Evolutionary conservation across 1,140 invertebrate species (phyloP), one percentile per base, ranked within the genome.

Genomic region (Mycetomoellerius zeteki): DNA sequence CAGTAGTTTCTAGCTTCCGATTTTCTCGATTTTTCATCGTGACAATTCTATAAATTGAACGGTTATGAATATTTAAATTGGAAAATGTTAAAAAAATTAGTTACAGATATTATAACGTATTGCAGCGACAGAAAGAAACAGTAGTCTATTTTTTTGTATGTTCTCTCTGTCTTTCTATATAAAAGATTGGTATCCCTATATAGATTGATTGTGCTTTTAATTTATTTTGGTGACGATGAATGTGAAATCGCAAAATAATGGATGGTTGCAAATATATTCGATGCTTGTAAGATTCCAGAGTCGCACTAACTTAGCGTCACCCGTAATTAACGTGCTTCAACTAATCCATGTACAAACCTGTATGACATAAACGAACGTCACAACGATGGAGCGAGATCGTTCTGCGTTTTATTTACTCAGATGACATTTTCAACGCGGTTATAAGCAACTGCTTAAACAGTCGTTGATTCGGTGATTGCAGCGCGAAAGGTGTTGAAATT

Each of bases 391-490:
- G 27, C 12, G 43, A 52, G 52, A 77, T 89, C 86, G 33, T 10
- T 62, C 43, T 50, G 27, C 14, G 65, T 54, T 73, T n/a, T 93
- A 88, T 94, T 94, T 94, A 85, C 84, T 90, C 92, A 94, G 92
- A 91, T 93, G 90, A 92, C 92, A 91, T 93, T 92, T 92, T 90
- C 92, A 93, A 86, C 82, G 88, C 50, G 19, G 85, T 92, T 91
- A 77, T 84, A 58, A 90, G 89, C 91, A 92, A 92, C 92, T 93
- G 92, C 89, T 93, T 93, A 93, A 94, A 94, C 90, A 93, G 76
- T 30, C 60, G 82, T 71, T 81, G 73, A 82, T 84, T 85, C 30
- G 47, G 19, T 47, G 33, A 77, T 84, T 84, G 54, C 37, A 60
- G 14, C 24, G 12, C 14, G 54, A 58, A 73, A 60, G n/a, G 24